A percentile compares a stretch with the other conserved stretches of the same genome.
Evolutionary conservation across 2,888 invertebrate genomes (phyloP).

Genomic region (Parelbella ahira): DNA sequence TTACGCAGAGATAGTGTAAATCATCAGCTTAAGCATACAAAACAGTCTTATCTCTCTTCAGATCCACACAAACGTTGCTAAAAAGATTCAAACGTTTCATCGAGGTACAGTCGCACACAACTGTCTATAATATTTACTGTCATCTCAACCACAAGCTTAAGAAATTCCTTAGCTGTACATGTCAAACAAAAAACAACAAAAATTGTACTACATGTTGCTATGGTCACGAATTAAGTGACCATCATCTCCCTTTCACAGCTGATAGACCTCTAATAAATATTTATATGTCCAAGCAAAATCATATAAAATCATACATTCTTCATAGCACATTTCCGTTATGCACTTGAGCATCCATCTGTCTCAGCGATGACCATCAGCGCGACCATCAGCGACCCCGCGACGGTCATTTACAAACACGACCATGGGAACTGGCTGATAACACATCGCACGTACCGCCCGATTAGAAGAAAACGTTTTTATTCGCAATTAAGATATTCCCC

Average conservation of each 20-base stretch:
- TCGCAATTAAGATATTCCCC: slow-evolving; percentile 40
- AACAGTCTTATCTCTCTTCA: slow-evolving; percentile 44
- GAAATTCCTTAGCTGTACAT: too few relatives aligned
- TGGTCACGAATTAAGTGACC: too few relatives aligned
- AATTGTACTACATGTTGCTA: too few relatives aligned
- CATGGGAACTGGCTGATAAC: slow-evolving; percentile 72
- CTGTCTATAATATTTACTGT: too few relatives aligned
- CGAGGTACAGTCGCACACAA: slow-evolving; percentile 37
- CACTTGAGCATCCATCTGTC: slow-evolving; percentile 17
- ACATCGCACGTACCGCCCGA: slow-evolving; percentile 69
- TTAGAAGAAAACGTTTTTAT: slow-evolving; percentile 53
- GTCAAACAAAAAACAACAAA: too few relatives aligned
- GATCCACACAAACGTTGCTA: slow-evolving; percentile 44
- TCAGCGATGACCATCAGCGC: slow-evolving; percentile 68
- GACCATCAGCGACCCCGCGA: slow-evolving; percentile 63
- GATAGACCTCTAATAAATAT: too few relatives aligned
- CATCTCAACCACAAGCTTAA: too few relatives aligned
- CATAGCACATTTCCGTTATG: too few relatives aligned
- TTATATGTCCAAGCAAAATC: too few relatives aligned
- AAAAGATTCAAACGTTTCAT: slow-evolving; percentile 41
- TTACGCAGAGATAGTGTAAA: slow-evolving; percentile 34
- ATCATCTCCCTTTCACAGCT: too few relatives aligned
- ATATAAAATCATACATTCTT: too few relatives aligned
- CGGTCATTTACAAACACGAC: slow-evolving; percentile 72
- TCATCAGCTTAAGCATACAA: slow-evolving; percentile 37